Evolutionary conservation across 2,888 invertebrate genomes (phyloP).

Genomic region (Aromia moschata): DNA sequence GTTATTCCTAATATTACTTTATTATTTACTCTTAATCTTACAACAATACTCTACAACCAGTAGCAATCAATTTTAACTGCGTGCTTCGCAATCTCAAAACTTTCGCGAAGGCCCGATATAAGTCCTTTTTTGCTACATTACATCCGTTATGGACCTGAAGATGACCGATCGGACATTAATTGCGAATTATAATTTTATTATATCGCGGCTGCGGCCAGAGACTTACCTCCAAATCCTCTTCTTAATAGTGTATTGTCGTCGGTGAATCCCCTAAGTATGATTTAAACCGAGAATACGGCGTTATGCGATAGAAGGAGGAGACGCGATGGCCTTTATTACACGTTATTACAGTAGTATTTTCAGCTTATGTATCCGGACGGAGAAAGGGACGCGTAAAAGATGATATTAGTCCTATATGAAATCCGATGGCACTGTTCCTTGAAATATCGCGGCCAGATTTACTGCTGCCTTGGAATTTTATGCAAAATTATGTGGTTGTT

Average conservation of each 20-base stretch:
- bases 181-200: constrained; percentile 24
- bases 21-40: not conserved
- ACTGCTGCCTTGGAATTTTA: no score
- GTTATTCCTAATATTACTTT: not conserved
- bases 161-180: constrained; percentile 5
- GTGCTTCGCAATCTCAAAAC: not conserved
- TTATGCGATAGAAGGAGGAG: constrained; percentile 55
- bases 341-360: constrained; percentile 62
- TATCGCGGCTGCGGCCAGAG: constrained; percentile 12
- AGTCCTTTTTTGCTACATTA: not conserved
- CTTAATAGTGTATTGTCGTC: constrained; percentile 35
- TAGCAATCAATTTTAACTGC: not conserved
- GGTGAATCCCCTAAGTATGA: constrained; percentile 54
- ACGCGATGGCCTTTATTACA: constrained; percentile 58
- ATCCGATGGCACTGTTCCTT: constrained; percentile 27
- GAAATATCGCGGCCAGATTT: constrained; percentile 26
- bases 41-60: not conserved
- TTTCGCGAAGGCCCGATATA: not conserved
- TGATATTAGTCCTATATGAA: constrained; percentile 51
- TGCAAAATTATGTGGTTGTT: no score
- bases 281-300: constrained; percentile 47
- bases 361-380: constrained; percentile 56
- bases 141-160: not conserved
- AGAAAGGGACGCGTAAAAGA: constrained; percentile 49
- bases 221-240: constrained; percentile 30